Conservation (phyloP, 2,888 invertebrate species). For the Pasiphila rectangulata region DNA sequence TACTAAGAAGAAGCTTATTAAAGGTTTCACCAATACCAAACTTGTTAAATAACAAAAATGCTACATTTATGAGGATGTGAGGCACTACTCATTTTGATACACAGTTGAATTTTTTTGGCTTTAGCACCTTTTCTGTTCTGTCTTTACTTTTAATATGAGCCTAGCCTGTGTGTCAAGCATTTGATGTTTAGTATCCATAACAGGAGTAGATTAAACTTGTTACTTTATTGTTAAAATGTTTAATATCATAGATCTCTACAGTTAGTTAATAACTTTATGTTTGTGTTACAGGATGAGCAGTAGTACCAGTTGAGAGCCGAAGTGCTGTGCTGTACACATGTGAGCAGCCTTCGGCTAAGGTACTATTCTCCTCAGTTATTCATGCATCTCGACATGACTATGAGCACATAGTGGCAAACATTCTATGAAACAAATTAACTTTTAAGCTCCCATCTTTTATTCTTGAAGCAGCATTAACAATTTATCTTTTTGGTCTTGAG, state of each 20-base stretch:
- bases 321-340: slow-evolving; percentile 55
- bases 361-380: slow-evolving; percentile 65
- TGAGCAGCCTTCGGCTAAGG: slow-evolving; percentile 68
- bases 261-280: neutral
- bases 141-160: no score
- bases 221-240: no score
- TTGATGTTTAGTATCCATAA: no score
- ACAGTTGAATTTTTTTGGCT: no score
- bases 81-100: no score
- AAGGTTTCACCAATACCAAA: no score
- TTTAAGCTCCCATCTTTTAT: slow-evolving; percentile 47
- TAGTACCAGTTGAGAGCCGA: slow-evolving; percentile 65
- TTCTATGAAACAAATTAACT: slow-evolving; percentile 67
- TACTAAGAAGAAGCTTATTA: no score
- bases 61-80: no score
- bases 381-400: slow-evolving; percentile 69
- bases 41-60: no score
- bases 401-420: slow-evolving; percentile 71
- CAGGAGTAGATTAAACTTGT: no score
- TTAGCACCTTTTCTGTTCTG: no score
- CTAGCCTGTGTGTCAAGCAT: no score
- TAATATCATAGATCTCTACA: neutral
- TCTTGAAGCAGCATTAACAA: slow-evolving; percentile 34
- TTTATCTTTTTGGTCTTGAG: slow-evolving; percentile 1
- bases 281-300: slow-evolving; percentile 46